Percentiles rank a stretch among this genome's conserved stretches.
Evolutionary conservation across 2,888 invertebrate genomes (phyloP).

Genomic region (Chaetogeoica ovagalla): DNA sequence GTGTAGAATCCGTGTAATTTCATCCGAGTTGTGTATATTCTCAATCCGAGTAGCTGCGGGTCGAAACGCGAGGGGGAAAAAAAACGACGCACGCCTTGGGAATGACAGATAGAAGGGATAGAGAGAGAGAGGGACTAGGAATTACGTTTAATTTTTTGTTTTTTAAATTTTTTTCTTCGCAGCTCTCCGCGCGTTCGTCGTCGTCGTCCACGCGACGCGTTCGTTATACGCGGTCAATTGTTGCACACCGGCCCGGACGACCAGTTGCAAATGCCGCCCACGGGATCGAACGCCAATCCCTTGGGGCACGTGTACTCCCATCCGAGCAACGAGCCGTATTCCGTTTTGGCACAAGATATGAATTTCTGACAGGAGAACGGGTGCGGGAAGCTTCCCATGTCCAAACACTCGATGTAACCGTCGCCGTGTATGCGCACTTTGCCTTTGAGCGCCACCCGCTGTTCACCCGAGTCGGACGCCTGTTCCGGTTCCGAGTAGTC

Average conservation of each 20-base stretch:
- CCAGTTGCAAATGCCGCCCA: constrained; percentile 91
- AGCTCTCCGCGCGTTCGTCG: neutral
- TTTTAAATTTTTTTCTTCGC: neutral
- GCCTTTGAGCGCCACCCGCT: constrained; percentile 56
- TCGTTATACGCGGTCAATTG: constrained; percentile 62
- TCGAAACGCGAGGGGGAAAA: neutral
- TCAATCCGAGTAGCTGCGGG: constrained; percentile 6
- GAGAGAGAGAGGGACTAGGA: constrained; percentile 29
- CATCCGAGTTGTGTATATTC: constrained; percentile 39
- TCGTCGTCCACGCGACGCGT: too few species aligned
- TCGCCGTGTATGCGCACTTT: constrained; percentile 67
- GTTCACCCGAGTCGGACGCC: constrained; percentile 56
- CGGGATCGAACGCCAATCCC: constrained; percentile 83
- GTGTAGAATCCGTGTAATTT: constrained; percentile 37
- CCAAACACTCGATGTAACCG: constrained; percentile 80
- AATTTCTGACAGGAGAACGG: constrained; percentile 88
- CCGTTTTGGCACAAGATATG: constrained; percentile 84
- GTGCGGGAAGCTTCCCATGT: constrained; percentile 89
- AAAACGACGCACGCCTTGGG: neutral
- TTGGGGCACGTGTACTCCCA: constrained; percentile 89
- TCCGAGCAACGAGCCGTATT: constrained; percentile 76
- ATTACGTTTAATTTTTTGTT: constrained; percentile 12
- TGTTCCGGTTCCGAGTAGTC: constrained; percentile 55
- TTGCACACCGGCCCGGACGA: constrained; percentile 78
- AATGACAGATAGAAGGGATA: constrained; percentile 1